phyloP scores from a whole-genome alignment of 2,113 vertebrate species.

The Campylorhamphus procurvoides region DNA sequence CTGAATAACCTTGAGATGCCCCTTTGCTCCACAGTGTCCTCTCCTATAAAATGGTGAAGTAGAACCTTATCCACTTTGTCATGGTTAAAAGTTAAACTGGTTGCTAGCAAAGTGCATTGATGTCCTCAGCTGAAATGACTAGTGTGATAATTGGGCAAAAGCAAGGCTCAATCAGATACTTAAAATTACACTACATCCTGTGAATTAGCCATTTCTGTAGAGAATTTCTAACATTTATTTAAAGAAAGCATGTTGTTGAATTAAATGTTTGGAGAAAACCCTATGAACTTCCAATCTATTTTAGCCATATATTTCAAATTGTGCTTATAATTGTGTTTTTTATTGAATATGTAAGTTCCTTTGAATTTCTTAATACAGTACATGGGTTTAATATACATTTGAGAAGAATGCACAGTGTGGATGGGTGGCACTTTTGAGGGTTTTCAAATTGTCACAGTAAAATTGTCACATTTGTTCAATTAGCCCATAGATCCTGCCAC shows the following conservation, averaged over 20 bases:
- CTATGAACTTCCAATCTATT: constrained; percentile 19
- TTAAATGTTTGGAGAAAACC: constrained; percentile 23
- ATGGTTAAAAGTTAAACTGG: not conserved
- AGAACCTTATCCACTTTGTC: not conserved
- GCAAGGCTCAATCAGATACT: constrained; percentile 2
- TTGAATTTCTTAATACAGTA: constrained; percentile 7
- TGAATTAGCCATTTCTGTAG: not conserved
- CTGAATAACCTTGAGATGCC: not conserved
- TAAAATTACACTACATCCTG: not conserved
- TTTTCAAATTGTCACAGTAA: constrained; percentile 52
- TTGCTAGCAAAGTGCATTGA: not conserved
- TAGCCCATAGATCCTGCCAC: constrained; percentile 52
- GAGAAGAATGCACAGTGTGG: not conserved
- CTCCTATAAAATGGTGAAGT: not conserved
- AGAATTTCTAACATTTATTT: constrained; percentile 35
- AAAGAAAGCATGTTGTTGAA: not conserved
- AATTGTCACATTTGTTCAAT: constrained; percentile 69
- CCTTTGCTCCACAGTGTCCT: not conserved
- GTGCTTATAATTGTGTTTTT: not conserved
- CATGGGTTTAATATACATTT: not conserved
- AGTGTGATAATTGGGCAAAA: constrained; percentile 11
- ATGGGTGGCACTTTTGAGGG: constrained; percentile 19
- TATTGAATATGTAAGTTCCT: constrained; percentile 27
- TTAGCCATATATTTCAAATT: constrained; percentile 38
- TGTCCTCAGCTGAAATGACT: constrained; percentile 1